Base-by-base conservation (phyloP, 2,113 vertebrate species). In the Lonchura striata region DNA sequence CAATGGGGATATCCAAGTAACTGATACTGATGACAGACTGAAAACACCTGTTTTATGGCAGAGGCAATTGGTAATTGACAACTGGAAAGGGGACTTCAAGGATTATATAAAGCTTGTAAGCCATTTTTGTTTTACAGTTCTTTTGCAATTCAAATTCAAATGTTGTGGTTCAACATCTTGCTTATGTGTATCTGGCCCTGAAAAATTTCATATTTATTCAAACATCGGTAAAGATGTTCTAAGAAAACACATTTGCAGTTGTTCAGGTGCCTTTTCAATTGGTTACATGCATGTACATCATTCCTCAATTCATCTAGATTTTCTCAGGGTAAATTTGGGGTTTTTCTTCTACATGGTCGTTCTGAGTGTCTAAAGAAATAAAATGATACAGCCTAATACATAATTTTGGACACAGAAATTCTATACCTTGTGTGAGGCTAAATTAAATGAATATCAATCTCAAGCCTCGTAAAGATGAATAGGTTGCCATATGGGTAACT, bases 321-420 rank as follows among this genome's bases (percentile, higher is more conserved):
- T 47, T 42, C 5, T 11, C 56, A 74, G 21, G 24, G 8, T 22
- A 71, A 63, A 6, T 24, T 52, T 30, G 20, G 25, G 6, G 1
- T 1, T 15, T 80, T 75, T 85, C 57, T 2, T 11, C 44, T 28
- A 42, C 0, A 1, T 42, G 47, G 7, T 56, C 3, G 0, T 68
- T 50, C 37, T 21, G 23, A 80, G 15, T 33, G 19, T 50, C 50
- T 50, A 41, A 81, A 77, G 10, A 88, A 63, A 72, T 37, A 59
- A 68, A 72, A 74, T 22, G 0, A 30, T 72, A 54, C 13, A 31
- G 11, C 4, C 28, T n/a, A 57, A 52, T 63, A 11, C 3, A 59
- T 27, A 13, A 44, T 69, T 77, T 39, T 49, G 17, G 47, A 46
- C 23, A 72, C 1, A 7, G 44, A 85, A 82, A 78, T 30, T 19